Percentiles rank a stretch among this genome's conserved stretches.
phyloP scores from a whole-genome alignment of 1,140 invertebrate genomes.

The Ladona fulva region DNA sequence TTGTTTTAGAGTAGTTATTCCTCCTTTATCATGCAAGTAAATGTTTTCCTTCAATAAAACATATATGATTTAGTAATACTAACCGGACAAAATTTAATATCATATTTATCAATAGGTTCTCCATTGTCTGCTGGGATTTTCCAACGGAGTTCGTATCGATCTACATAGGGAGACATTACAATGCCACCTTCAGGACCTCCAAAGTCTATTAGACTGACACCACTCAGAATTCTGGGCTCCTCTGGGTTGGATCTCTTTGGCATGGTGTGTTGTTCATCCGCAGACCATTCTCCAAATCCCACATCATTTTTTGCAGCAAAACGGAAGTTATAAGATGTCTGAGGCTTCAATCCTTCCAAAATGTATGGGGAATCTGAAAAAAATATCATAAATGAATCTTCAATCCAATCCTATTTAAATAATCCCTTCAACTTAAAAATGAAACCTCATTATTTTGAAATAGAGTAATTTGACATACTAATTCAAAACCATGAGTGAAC shows the following conservation, averaged over 20 bases:
- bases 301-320: constrained; percentile 79
- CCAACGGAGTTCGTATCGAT: constrained; percentile 74
- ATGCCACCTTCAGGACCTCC: constrained; percentile 23
- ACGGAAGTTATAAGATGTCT: constrained; percentile 71
- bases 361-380: constrained; percentile 49
- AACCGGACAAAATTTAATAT: constrained; percentile 70
- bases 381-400: neutral
- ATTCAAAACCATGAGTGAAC: too few relatives aligned
- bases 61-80: constrained; percentile 31
- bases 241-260: constrained; percentile 45
- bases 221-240: constrained; percentile 43
- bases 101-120: constrained; percentile 73
- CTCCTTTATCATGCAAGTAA: too few relatives aligned
- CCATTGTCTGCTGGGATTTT: constrained; percentile 76
- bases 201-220: constrained; percentile 21
- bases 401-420: too few relatives aligned
- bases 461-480: too few relatives aligned
- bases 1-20: too few relatives aligned
- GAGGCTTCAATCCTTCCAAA: constrained; percentile 67
- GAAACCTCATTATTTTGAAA: too few relatives aligned
- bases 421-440: too few relatives aligned
- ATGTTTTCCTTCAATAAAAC: too few relatives aligned
- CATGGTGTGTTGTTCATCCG: constrained; percentile 45
- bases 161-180: constrained; percentile 44
- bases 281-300: constrained; percentile 63